Conservation (phyloP, 2,113 vertebrate species). For the Chamaetylas fuelleborni region DNA sequence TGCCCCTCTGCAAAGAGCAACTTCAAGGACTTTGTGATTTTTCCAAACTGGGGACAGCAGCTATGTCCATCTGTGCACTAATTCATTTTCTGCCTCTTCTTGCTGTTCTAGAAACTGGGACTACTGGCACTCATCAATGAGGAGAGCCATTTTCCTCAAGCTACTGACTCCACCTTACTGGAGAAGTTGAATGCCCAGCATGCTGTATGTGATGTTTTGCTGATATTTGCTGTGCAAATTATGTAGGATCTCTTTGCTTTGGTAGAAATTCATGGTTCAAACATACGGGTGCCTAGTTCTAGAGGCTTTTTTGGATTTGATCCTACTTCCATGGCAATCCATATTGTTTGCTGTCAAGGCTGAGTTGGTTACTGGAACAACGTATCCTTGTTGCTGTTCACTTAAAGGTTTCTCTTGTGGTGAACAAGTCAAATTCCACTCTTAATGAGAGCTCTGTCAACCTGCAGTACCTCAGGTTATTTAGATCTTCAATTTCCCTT, state of each 20-base stretch:
- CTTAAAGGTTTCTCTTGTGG: neutral
- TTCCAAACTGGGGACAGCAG: neutral
- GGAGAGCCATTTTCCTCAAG: constrained; percentile 98
- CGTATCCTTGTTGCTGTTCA: neutral
- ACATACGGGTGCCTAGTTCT: neutral
- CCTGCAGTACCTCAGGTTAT: neutral
- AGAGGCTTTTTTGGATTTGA: neutral
- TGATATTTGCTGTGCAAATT: neutral
- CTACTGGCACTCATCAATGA: constrained; percentile 94
- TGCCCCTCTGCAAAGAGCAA: neutral
- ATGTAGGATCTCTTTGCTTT: neutral
- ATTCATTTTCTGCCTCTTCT: neutral
- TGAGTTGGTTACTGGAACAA: neutral
- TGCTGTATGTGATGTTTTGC: constrained; percentile 75
- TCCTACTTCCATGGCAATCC: neutral
- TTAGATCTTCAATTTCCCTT: neutral
- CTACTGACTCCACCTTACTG: constrained; percentile 90
- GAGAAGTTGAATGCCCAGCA: constrained; percentile 94
- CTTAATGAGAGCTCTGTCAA: neutral
- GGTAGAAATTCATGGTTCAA: neutral
- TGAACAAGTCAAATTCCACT: neutral
- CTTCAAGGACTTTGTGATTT: neutral
- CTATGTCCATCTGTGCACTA: neutral
- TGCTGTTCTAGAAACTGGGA: constrained; percentile 88
- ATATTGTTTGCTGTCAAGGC: neutral